Base-by-base conservation (phyloP, 2,888 invertebrate species). In the Electrophaes corylata region DNA sequence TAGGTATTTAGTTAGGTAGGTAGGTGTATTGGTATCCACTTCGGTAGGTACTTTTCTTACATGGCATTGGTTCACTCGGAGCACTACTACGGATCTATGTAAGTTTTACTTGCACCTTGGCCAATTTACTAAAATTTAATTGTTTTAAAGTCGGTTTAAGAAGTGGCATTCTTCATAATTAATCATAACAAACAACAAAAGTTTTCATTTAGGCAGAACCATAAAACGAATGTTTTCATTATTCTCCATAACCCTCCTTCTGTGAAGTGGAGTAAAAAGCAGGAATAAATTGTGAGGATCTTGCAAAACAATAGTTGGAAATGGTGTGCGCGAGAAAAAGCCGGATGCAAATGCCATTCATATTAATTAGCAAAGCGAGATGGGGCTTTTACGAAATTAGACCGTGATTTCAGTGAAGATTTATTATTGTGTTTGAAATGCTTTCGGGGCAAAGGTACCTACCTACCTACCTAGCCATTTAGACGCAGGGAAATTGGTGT, bases 321-420 rank as follows among this genome's bases (percentile, higher is more conserved):
- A 89, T 84, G 85, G 86, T 86, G 83, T 84, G 84, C 84, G 87
- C 83, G 90, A 91, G 91, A 91, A 91, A 91, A 91, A 91, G 88
- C 91, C 88, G 90, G 90, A 91, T 91, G 91, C 89, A 91, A 91
- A 91, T 89, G 88, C 91, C 86, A 91, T 91, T 91, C 91, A 91
- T 91, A 91, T 91, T 91, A 91, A 91, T 91, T 91, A 91, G 90
- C 87, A 91, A 88, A 90, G 91, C 91, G 90, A 91, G 88, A 91
- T 86, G 87, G 87, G 86, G 91, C 91, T 91, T 91, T 91, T 90
- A 91, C 91, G 88, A 91, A 91, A 91, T 91, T 91, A 91, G 90
- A 88, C 86, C 88, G 89, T 90, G 91, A 91, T 91, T 91, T 84
- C 88, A 87, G 83, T 81, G 84, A 83, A 91, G 91, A 91, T 91